Evolutionary conservation across 2,888 invertebrate genomes (phyloP).

Genomic region (Eremobia ochroleuca): DNA sequence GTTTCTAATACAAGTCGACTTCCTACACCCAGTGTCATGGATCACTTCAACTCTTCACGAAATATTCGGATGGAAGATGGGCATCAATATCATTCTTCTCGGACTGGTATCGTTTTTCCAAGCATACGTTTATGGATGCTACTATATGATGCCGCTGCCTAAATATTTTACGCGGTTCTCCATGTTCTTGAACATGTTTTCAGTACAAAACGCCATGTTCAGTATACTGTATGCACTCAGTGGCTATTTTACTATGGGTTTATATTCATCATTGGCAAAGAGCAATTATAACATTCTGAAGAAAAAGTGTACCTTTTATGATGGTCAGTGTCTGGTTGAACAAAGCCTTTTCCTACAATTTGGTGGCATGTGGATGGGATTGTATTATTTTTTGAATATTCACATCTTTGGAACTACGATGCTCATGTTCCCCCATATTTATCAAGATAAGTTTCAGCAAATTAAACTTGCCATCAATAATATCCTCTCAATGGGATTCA

Average conservation of each 20-base stretch:
- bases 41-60: conserved; percentile 91
- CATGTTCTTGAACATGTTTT: conserved; percentile 92
- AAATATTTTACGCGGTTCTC: conserved; percentile 93
- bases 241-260: conserved; percentile 93
- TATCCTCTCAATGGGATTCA: conserved; percentile 91
- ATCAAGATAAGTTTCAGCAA: conserved; percentile 93
- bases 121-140: conserved; percentile 93
- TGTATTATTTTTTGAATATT: conserved; percentile 90
- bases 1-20: conserved; percentile 91
- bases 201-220: conserved; percentile 91
- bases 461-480: conserved; percentile 91
- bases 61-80: conserved; percentile 92
- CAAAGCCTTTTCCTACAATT: conserved; percentile 93
- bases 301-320: conserved; percentile 84
- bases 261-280: conserved; percentile 93
- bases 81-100: conserved; percentile 92
- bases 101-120: conserved; percentile 92
- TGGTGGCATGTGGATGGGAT: conserved; percentile 93
- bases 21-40: conserved; percentile 93
- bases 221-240: conserved; percentile 91
- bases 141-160: conserved; percentile 91
- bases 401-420: conserved; percentile 90
- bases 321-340: conserved; percentile 92
- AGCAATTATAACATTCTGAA: conserved; percentile 90
- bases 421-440: conserved; percentile 93